Evolutionary conservation across 2,113 vertebrate genomes (phyloP), one percentile per base, ranked within the genome.

Genomic region (human (Homo sapiens)): DNA sequence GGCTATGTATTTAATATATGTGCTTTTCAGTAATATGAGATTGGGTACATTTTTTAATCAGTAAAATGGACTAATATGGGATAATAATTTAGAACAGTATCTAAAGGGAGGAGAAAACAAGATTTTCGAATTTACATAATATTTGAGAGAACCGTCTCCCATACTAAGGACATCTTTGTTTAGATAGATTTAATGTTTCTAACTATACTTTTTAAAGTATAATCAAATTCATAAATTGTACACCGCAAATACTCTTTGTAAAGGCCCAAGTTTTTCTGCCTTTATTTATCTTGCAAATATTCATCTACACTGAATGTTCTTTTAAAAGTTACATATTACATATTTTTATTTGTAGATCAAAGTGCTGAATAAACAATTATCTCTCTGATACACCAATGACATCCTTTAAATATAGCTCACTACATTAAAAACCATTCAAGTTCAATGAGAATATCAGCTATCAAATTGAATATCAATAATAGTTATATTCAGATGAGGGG

Each of bases 201-300:
- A 55, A 76, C 30, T 76, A 22, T 43, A 66, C 40, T 93, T 90
- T 93, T 55, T 50, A 95, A 97, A 79, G 40, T 76, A 92, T 8
- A 81, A 61, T 23, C 18, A 66, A 85, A 94, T 59, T 80, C 30
- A 64, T 68, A 14, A 66, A 85, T 10, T 43, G 72, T 88, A 90
- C 0, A 78, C 2, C 5, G n/a, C 13, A 90, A 86, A 57, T 86
- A 45, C 3, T 88, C 14, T 73, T 93, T 87, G 79, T 30, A 75
- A 96, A 85, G 25, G 32, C 6, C 17, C 25, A 72, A 57, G 5
- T 50, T 79, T 91, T 61, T 70, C 92, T 80, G 79, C 23, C 57
- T 90, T 76, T 13, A 92, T 90, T 76, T 13, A 92, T 61, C 43
- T 91, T 95, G 45, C 22, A 97, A 94, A 85, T 91, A 88, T 11